Evolutionary conservation across 2,888 invertebrate genomes (phyloP), one percentile per base, ranked within the genome.

Genomic region (Myopa tessellatipennis): DNA sequence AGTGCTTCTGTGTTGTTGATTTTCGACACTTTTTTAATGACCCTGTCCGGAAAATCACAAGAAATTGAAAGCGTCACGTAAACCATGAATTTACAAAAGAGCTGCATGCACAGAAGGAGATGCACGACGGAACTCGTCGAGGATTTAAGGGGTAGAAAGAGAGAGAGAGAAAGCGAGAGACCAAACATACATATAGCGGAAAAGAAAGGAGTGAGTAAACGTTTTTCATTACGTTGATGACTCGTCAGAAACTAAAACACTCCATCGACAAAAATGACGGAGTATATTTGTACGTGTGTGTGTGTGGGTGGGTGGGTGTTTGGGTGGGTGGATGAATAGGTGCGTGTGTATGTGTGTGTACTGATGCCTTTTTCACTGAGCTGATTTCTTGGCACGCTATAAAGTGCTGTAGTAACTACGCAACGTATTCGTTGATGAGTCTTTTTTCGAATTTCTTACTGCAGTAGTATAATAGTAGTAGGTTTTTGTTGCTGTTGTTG

Each of bases 241-340:
- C 73, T 78, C 68, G 76, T 76, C 76, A 69, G 55, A 78, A 78
- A 79, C 72, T 73, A 55, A 74, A 79, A 67, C 73, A 77, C 79
- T 79, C 79, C 71, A 74, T 79, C 79, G 79, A 79, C 76, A 77
- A 74, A 58, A 74, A 76, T 79, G 79, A 70, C 74, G 55, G 16
- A 52, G 60, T 14, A 52, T 50, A 6, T 52, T 36, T 65, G 12
- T 34, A n/a, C 61, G 38, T 60, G 38, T 60, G 60, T 61, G 73
- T 65, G 52, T 74, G 63, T 74, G 6, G 16, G 26, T 16, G 12
- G 63, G 50, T 4, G 63, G 50, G 12, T 10, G 4, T 45, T 16
- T 69, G 52, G 61, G 4, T 55, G 61, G 61, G 38, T 58, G 38
- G 52, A 18, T 77, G 70, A 18, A 38, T 65, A 12, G 14, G 73